Evolutionary conservation across 2,888 invertebrate genomes (phyloP).

Genomic region (Pyrrhosoma nymphula): DNA sequence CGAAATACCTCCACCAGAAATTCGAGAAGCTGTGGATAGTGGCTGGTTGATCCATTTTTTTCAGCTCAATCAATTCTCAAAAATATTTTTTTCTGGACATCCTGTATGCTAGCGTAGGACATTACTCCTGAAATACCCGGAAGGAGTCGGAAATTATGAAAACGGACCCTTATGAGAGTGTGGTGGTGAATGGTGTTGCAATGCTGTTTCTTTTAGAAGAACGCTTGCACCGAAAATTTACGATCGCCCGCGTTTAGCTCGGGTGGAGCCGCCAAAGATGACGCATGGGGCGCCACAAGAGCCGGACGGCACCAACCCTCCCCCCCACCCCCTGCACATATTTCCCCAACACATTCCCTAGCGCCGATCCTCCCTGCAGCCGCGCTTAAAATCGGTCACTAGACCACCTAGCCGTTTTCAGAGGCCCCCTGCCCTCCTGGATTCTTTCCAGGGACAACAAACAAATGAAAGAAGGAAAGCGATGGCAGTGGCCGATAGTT

Average conservation of each 20-base stretch:
- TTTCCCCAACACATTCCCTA: too few relatives aligned
- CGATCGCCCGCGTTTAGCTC: slow-evolving; percentile 2
- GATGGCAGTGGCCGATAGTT: not conserved
- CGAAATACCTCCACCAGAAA: too few relatives aligned
- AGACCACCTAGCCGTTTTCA: not conserved
- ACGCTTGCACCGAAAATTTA: not conserved
- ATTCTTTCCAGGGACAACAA: not conserved
- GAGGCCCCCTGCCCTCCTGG: not conserved
- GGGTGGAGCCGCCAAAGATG: not conserved
- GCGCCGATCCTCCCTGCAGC: not conserved
- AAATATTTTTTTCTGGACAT: too few relatives aligned
- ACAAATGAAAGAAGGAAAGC: not conserved
- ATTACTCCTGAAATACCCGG: not conserved
- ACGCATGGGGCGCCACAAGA: not conserved
- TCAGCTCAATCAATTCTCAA: too few relatives aligned
- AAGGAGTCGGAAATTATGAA: not conserved
- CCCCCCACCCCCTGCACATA: not conserved
- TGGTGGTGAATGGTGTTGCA: not conserved
- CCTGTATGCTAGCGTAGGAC: too few relatives aligned
- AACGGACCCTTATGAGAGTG: not conserved
- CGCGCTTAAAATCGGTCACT: not conserved
- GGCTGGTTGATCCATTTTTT: too few relatives aligned
- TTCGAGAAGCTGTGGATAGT: too few relatives aligned
- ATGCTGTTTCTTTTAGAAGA: not conserved
- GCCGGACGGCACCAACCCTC: not conserved